Evolutionary conservation across 1,140 invertebrate species (phyloP), one percentile per base, ranked within the genome.

Genomic region (Doryteuthis pealeii): DNA sequence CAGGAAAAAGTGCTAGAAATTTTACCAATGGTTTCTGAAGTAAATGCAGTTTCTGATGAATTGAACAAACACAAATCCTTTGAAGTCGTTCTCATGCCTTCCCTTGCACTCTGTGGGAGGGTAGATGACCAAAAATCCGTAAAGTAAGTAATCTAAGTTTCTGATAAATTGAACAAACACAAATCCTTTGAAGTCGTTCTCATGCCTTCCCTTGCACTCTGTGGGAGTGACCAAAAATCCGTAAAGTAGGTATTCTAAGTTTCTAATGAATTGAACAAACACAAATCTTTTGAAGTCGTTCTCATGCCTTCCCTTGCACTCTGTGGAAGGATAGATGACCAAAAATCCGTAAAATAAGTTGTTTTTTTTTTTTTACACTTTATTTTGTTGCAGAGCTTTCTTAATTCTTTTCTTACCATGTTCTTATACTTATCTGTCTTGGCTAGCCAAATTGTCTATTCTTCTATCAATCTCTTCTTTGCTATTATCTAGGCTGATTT

Each of bases 31-130:
- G 85, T 89, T 45, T 85, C 87, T 28, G 87, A 89, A 75, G 87
- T 88, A 4, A 89, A 89, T 77, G 88, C 88, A 12, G 80, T 89
- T 1, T 88, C 87, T 8, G 88, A 89, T 65, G 88, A 89, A 77
- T 76, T 89, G 22, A 83, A 89, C 76, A 89, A 88, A 80, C 82
- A 87, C 68, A 84, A 85, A 67, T 82, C 83, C 12, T 89, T 89
- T 83, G 88, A 89, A 72, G 86, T 88, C 32, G 85, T 88, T 12
- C 79, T 89, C 1, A 82, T 89, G 33, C 83, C 87, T 28, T 78
- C 85, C 8, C 82, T 83, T 0, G 87, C 86, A 0, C 82, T 86
- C 30, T 85, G 85, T 54, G 78, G 78, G 4, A 54, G 69, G 26
- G 77, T 75, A 71, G 78, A 75, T 14, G 76, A 68, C n/a, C 65